A percentile compares a stretch with the other conserved stretches of the same genome.
Evolutionary conservation across 2,888 invertebrate species (phyloP).

Genomic region (Thelaira solivaga): DNA sequence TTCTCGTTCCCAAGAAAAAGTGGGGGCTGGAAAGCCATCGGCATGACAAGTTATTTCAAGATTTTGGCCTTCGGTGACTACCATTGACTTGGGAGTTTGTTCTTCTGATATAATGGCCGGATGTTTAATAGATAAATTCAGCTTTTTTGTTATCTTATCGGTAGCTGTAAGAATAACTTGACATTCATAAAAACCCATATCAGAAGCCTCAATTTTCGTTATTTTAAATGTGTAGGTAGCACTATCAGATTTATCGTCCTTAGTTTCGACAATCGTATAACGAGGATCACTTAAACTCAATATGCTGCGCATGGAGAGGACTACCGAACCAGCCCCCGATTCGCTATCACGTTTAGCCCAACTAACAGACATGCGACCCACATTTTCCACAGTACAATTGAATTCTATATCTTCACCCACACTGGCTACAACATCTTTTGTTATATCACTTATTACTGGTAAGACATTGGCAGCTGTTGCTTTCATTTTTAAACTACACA

Average conservation of each 20-base stretch:
- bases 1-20: slow-evolving; percentile 82
- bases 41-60: slow-evolving; percentile 82
- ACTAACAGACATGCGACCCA: slow-evolving; percentile 71
- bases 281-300: slow-evolving; percentile 73
- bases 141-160: slow-evolving; percentile 71
- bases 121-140: slow-evolving; percentile 73
- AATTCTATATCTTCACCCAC: slow-evolving; percentile 74
- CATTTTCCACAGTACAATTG: slow-evolving; percentile 75
- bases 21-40: slow-evolving; percentile 87
- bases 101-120: slow-evolving; percentile 73
- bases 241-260: slow-evolving; percentile 66
- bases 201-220: slow-evolving; percentile 72
- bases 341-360: slow-evolving; percentile 73
- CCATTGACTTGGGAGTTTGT: slow-evolving; percentile 69
- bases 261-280: slow-evolving; percentile 69
- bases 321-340: slow-evolving; percentile 70
- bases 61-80: slow-evolving; percentile 72
- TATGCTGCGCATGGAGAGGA: slow-evolving; percentile 72
- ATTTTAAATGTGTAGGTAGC: slow-evolving; percentile 74
- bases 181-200: slow-evolving; percentile 76
- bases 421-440: slow-evolving; percentile 72
- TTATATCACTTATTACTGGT: slow-evolving; percentile 72
- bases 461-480: slow-evolving; percentile 51
- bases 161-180: slow-evolving; percentile 74
- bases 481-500: not conserved